Conservation (phyloP, 2,888 invertebrate species). For the Deroplatys truncata region DNA sequence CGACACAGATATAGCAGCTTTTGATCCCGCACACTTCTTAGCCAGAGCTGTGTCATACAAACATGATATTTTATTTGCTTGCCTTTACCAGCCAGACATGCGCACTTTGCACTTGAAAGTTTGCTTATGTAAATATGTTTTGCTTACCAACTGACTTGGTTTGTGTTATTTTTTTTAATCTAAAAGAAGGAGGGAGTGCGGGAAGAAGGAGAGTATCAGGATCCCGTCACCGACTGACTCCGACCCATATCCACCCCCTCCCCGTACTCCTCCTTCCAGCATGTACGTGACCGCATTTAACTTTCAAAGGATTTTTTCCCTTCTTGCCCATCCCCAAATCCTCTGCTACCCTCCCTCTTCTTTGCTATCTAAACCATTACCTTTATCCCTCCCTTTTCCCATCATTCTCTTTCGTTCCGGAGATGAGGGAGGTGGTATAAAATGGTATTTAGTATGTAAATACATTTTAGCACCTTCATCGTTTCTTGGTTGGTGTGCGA, state of each 20-base stretch:
- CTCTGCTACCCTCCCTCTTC: neutral
- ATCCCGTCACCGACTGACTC: neutral
- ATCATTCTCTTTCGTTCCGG: neutral
- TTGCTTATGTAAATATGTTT: neutral
- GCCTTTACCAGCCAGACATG: neutral
- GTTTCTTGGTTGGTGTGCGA: neutral
- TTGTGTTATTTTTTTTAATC: neutral
- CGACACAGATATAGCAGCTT: neutral
- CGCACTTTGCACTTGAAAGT: neutral
- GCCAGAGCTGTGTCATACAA: neutral
- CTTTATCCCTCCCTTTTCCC: neutral
- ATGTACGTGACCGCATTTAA: conserved; percentile 7
- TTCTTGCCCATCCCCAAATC: neutral
- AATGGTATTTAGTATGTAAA: conserved; percentile 26
- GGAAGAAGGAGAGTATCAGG: neutral
- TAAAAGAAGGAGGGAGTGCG: neutral
- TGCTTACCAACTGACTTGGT: neutral
- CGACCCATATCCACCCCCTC: neutral
- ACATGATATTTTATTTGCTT: neutral
- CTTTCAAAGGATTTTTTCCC: conserved; percentile 9
- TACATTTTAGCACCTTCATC: conserved; percentile 24
- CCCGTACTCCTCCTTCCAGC: neutral
- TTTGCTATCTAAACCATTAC: neutral
- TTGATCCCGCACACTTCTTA: neutral
- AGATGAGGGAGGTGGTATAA: neutral